Conservation (phyloP, 2,888 invertebrate species). For the Tipula helvola region DNA sequence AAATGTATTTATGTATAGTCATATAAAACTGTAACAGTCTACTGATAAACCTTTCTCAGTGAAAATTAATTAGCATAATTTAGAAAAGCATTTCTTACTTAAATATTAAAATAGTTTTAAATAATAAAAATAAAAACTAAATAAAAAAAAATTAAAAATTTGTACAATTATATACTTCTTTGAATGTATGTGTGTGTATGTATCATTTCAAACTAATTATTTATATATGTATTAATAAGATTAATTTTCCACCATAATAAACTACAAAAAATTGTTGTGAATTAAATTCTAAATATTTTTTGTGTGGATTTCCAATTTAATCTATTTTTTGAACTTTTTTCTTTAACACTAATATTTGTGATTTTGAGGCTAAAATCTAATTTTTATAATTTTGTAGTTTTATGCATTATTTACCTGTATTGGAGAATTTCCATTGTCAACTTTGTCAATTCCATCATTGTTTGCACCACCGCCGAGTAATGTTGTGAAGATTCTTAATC, state of each 20-base stretch:
- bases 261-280: not conserved
- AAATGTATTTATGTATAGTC: not conserved
- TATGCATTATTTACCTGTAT: slow-evolving; percentile 59
- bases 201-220: not conserved
- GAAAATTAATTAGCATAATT: not conserved
- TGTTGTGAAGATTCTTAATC: slow-evolving; percentile 73
- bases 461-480: slow-evolving; percentile 64
- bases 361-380: not conserved
- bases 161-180: not conserved
- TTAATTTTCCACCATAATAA: not conserved
- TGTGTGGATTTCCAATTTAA: not conserved
- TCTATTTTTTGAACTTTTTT: not conserved
- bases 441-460: slow-evolving; percentile 78
- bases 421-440: slow-evolving; percentile 75
- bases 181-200: not conserved
- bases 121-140: not conserved
- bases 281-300: not conserved
- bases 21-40: not conserved
- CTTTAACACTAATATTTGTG: not conserved
- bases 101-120: not conserved
- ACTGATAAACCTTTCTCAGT: not conserved
- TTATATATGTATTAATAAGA: not conserved
- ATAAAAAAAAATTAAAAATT: not conserved
- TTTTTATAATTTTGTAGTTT: not conserved
- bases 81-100: not conserved